Percentiles rank a stretch among this genome's conserved stretches.
These are phyloP conservation scores for Eupelmus urozonus DNA, from an alignment of 2,888 invertebrate species.

Conservation along the genomic window DNA sequence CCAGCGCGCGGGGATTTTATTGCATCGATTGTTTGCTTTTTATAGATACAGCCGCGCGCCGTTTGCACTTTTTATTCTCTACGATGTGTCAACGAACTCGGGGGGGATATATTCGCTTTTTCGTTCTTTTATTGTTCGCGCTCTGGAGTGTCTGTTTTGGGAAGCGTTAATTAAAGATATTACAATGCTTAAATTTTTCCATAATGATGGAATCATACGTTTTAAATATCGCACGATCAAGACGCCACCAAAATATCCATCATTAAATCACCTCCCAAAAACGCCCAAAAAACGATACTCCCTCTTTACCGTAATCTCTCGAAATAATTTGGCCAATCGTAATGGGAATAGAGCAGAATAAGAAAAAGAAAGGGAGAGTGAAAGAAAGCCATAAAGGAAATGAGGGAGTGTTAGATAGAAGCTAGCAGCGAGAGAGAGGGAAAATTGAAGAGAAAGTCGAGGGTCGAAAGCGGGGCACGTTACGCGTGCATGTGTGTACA, in stretches of 20 bases:
- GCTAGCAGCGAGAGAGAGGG: not conserved
- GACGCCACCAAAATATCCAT: no score
- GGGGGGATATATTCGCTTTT: not conserved
- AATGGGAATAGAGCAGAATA: no score
- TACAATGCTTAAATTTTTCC: no score
- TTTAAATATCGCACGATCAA: no score
- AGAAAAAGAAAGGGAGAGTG: constrained; percentile 2
- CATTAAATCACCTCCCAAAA: no score
- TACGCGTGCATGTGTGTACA: not conserved
- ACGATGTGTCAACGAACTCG: constrained; percentile 21
- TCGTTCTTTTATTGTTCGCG: not conserved
- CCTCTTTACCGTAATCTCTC: no score
- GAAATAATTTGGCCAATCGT: no score
- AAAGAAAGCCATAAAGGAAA: constrained; percentile 40
- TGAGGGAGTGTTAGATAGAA: not conserved
- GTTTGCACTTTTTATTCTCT: constrained; percentile 8
- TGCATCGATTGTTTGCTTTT: constrained; percentile 29
- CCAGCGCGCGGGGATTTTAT: not conserved
- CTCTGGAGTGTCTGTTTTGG: no score
- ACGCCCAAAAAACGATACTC: no score
- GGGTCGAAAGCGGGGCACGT: not conserved
- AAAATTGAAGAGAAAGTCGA: constrained; percentile 24
- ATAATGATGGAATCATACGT: no score
- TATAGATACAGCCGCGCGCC: constrained; percentile 1
- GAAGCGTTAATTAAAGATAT: no score